Evolutionary conservation across 2,797 vertebrate genomes (phyloP), one percentile per base, ranked within the genome.

Genomic region (Spinus olivaceus): DNA sequence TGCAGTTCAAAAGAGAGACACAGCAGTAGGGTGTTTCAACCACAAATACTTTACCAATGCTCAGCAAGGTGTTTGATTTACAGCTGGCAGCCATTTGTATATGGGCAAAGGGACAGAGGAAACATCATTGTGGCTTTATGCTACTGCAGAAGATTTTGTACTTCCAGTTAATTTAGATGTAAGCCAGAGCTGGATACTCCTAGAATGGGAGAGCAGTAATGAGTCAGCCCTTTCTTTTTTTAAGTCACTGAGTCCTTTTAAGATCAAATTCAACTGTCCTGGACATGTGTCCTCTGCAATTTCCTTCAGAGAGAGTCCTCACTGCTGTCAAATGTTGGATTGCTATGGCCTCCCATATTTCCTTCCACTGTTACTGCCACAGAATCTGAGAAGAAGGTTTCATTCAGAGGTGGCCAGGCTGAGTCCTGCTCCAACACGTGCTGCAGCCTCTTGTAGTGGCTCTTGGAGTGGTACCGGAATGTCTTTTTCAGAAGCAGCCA

Each of bases 381-480:
- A 27, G 93, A 82, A 27, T 93, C 86, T 9, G 97, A 96, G 73
- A 94, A 95, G 63, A 95, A 83, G 12, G 87, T 97, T 67, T 94
- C 80, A 79, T 98, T 94, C 53, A 97, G 44, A 27, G 97, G 98
- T 17, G 98, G 98, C 98, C 98, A 98, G 8, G 91, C 88, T 7
- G 95, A 47, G 39, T 98, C 98, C 67, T 89, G 90, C 51, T 94
- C 93, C 71, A 98, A 60, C 18, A 56, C 2, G 2, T 60, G 93
- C 82, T 97, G 96, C 92, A 98, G 97, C 87, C 91, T 93, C 83
- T 97, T 97, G 95, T 98, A 98, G 44, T 94, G 95, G 85, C 97
- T 98, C 82, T 96, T 97, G 8, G 98, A 98, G 18, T 80, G 94
- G 86, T 98, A 97, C 42, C 4, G 85, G 42, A 97, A 96, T 21